A percentile compares a stretch with the other conserved stretches of the same genome.
phyloP scores from a whole-genome alignment of 2,888 invertebrate species.

The Baronia brevicornis region DNA sequence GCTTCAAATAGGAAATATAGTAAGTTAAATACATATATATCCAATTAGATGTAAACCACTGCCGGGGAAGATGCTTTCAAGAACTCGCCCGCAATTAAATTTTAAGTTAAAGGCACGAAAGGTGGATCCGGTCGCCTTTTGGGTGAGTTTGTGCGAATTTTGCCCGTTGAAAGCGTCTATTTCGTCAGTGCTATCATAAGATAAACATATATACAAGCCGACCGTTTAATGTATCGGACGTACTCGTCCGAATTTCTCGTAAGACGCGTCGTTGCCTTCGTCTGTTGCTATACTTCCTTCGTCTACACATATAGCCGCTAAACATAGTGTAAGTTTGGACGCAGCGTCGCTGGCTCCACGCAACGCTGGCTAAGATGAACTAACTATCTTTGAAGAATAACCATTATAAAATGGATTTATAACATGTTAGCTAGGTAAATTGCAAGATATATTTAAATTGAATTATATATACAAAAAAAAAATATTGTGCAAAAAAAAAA shows the following conservation, averaged over 20 bases:
- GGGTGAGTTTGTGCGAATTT: background rate
- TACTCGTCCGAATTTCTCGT: conserved; percentile 9
- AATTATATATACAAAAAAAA: conserved; percentile 46
- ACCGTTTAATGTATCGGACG: conserved; percentile 17
- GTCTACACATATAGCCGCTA: conserved; percentile 37
- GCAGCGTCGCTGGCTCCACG: conserved; percentile 42
- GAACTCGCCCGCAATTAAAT: background rate
- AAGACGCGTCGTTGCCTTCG: conserved; percentile 48
- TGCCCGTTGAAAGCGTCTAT: background rate
- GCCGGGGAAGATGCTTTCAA: conserved; percentile 17
- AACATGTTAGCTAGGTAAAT: conserved; percentile 55
- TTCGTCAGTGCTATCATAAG: background rate
- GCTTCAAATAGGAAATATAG: conserved; percentile 43
- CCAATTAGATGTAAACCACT: conserved; percentile 29
- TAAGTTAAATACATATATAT: conserved; percentile 42
- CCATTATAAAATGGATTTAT: conserved; percentile 44
- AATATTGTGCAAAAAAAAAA: conserved; percentile 41
- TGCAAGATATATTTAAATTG: conserved; percentile 53
- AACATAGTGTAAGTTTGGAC: conserved; percentile 25
- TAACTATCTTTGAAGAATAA: conserved; percentile 26
- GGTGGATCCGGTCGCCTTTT: background rate
- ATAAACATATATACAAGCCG: conserved; percentile 17
- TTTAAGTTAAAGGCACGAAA: background rate
- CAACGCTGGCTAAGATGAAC: conserved; percentile 27
- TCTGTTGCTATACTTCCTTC: conserved; percentile 54